These are phyloP conservation scores for Xestia c-nigrum DNA, from an alignment of 2,888 invertebrate species.

Conservation along the genomic window DNA sequence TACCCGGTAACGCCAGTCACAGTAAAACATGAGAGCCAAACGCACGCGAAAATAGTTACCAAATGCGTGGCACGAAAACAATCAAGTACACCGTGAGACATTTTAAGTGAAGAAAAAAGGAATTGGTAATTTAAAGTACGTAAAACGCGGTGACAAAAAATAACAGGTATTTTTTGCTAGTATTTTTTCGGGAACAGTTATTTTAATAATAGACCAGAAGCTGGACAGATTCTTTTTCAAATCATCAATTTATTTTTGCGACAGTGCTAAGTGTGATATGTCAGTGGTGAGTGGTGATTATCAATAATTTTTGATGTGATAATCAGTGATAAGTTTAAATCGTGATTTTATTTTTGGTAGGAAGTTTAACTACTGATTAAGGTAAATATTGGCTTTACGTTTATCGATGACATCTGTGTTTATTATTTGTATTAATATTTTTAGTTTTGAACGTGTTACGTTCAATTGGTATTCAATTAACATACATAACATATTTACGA, in stretches of 20 bases:
- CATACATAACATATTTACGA: not conserved
- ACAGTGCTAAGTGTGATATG: not conserved
- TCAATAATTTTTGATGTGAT: slow-evolving; percentile 12
- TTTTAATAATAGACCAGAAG: not conserved
- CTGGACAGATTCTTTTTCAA: not conserved
- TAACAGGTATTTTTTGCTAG: slow-evolving; percentile 6
- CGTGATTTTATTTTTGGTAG: slow-evolving; percentile 22
- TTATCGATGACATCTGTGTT: slow-evolving; percentile 42
- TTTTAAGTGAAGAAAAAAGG: not conserved
- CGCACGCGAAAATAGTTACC: slow-evolving; percentile 22
- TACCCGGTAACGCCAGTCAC: slow-evolving; percentile 17
- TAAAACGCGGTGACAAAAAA: not conserved
- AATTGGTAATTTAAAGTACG: not conserved
- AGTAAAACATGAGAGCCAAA: slow-evolving; percentile 3
- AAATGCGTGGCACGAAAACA: slow-evolving; percentile 9
- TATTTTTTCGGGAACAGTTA: slow-evolving; percentile 19
- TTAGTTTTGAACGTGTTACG: not conserved
- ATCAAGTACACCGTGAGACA: not conserved
- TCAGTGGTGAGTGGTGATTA: slow-evolving; percentile 4
- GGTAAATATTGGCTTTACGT: slow-evolving; percentile 55
- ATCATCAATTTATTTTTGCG: slow-evolving; percentile 4
- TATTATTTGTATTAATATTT: slow-evolving; percentile 26
- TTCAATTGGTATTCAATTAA: not conserved
- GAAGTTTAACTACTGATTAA: slow-evolving; percentile 23
- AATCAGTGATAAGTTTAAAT: slow-evolving; percentile 32